Evolutionary conservation across 2,888 invertebrate species (phyloP), one percentile per base, ranked within the genome.

Genomic region (Stenichneumon culpator): DNA sequence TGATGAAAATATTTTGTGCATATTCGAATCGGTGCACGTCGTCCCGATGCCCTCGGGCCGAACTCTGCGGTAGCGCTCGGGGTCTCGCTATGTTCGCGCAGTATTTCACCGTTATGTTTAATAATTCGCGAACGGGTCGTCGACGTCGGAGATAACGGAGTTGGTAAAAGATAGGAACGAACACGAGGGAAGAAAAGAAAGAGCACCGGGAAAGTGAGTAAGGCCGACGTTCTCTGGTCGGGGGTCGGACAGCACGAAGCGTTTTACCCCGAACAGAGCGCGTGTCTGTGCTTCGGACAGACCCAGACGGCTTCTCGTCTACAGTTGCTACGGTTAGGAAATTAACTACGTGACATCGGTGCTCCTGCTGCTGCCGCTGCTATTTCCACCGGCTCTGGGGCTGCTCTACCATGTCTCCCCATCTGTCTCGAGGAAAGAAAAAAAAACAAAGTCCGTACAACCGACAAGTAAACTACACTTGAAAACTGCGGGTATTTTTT

Each of bases 51-150:
- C 39, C n/a, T 7, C 57, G 54, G 57, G 54, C n/a, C 47, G 19
- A 54, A 72, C 52, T 63, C 39, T 63, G 36, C 47, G 14, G 16
- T 60, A 22, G 16, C 72, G 52, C 52, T 68, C 36, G 50, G 25
- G 9, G 19, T 52, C 50, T 65, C 39, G 28, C 32, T 72, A 32
- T 50, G 67, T 79, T 52, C 70, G 73, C 83, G 82, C 88, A 86
- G 90, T 89, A 90, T 90, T 90, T 91, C 88, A 90, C 86, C 83
- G 86, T 90, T 89, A 88, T 86, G 87, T 89, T 91, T 89, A 91
- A 91, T 92, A 91, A 92, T 92, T 90, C 89, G 85, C 82, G 77
- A 83, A 88, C 82, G 75, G 87, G 72, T 72, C 36, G 60, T 54
- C 5, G 32, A 67, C 44, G 25, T 19, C 68, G 57, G 82, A 39